These are phyloP conservation scores for Jaculus jaculus DNA, from an alignment of 2,113 vertebrate genomes.

Conservation along the genomic window DNA sequence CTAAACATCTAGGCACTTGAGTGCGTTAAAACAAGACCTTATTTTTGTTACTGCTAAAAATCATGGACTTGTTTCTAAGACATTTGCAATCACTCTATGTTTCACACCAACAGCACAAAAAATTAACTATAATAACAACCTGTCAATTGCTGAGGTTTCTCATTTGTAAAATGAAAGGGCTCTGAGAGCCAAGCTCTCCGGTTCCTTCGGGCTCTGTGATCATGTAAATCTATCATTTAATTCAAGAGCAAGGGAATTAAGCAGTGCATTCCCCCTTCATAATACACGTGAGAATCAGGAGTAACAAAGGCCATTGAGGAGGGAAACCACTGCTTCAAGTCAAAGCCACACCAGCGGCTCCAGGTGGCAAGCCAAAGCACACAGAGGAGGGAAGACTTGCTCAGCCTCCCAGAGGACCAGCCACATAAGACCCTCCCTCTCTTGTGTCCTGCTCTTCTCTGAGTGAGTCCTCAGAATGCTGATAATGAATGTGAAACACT, in stretches of 20 bases:
- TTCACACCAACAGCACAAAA: conserved; percentile 58
- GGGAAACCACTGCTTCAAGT: neutral
- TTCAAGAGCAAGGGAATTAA: conserved; percentile 40
- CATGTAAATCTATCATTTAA: conserved; percentile 49
- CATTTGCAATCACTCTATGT: conserved; percentile 12
- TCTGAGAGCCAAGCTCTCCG: neutral
- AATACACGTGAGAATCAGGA: neutral
- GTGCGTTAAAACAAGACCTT: conserved; percentile 53
- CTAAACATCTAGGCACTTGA: conserved; percentile 29
- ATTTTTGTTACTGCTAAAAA: neutral
- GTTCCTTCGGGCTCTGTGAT: conserved; percentile 4
- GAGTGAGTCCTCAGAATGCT: neutral
- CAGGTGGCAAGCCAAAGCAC: neutral
- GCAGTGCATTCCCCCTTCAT: neutral
- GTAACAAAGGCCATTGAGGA: neutral
- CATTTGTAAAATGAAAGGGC: conserved; percentile 44
- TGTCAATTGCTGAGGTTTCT: conserved; percentile 50
- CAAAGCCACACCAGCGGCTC: neutral
- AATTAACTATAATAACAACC: conserved; percentile 58
- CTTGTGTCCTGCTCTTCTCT: neutral
- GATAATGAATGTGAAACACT: neutral
- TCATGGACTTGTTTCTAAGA: conserved; percentile 54
- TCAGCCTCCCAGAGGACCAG: neutral
- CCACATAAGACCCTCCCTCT: neutral
- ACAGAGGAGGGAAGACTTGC: neutral